Evolutionary conservation across 2,113 vertebrate species (phyloP), one percentile per base, ranked within the genome.

Genomic region (Salvelinus namaycush): DNA sequence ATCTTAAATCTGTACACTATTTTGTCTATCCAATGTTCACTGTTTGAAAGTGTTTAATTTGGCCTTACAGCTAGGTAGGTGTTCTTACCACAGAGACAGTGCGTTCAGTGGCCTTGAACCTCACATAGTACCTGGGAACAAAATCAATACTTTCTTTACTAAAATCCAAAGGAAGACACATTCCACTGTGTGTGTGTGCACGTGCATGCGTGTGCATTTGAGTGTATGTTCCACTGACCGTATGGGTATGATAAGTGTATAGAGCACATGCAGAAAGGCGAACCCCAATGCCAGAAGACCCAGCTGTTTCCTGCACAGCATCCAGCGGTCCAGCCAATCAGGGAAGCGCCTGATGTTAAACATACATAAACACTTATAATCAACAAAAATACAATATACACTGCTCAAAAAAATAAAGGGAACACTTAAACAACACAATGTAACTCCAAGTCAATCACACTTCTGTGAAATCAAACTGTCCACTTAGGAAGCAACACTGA

Each of bases 191-290:
- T 74, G 4, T 64, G n/a, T 3, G 26, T 14, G 70, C 49, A 11
- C 76, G 18, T 27, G 48, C 6, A 1, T 67, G 24, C 11, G 13
- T 16, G 12, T 18, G 54, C 57, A 6, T 81, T 4, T 12, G 22
- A 12, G 44, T 68, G 24, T 39, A 5, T 68, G 29, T 14, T 26
- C 13, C 22, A 76, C 67, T 1, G 26, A 92, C 91, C 91, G 84
- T 16, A 96, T 84, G 31, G 97, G 96, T 54, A 94, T 93, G 75
- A 95, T 79, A 1, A 98, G 91, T 0, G 95, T 96, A 87, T 97
- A 99, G 70, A 99, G 60, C 72, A 89, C 96, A 0, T 99, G 98
- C 7, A 99, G 92, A 75, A 88, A 96, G 74, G 96, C 34, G 34
- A 39, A 39, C 34, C 34, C 34, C 34, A 39, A 6, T 7, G 34